These are phyloP conservation scores for Gryllus bimaculatus DNA, from an alignment of 1,140 invertebrate genomes.

Conservation along the genomic window DNA sequence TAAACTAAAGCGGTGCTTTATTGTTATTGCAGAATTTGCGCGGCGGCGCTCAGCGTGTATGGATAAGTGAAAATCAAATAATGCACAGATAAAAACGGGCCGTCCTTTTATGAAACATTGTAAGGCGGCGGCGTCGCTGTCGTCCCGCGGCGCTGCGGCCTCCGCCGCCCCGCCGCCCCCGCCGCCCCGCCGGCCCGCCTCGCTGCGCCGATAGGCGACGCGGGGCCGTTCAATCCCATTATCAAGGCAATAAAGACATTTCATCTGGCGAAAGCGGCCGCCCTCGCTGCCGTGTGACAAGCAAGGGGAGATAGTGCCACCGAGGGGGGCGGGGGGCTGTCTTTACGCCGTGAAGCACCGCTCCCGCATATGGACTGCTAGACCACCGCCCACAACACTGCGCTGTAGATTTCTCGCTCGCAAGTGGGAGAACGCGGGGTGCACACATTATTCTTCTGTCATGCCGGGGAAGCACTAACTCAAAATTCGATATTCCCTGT, in stretches of 20 bases:
- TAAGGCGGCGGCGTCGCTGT: not conserved
- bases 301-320: not conserved
- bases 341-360: too few relatives aligned
- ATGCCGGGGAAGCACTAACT: too few relatives aligned
- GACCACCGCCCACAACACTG: too few relatives aligned
- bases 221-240: not conserved
- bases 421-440: too few relatives aligned
- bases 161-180: too few relatives aligned
- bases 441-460: too few relatives aligned
- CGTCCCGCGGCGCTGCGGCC: too few relatives aligned
- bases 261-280: not conserved
- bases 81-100: not conserved
- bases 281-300: not conserved
- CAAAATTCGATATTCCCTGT: too few relatives aligned
- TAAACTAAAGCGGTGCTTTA: conserved; percentile 4
- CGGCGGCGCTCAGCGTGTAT: not conserved
- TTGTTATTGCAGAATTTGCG: conserved; percentile 5
- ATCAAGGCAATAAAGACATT: not conserved
- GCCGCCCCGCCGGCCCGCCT: too few relatives aligned
- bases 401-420: too few relatives aligned
- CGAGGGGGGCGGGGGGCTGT: too few relatives aligned
- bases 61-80: conserved; percentile 5
- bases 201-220: not conserved
- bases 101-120: not conserved
- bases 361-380: too few relatives aligned